Percentiles rank a stretch among this genome's conserved stretches.
Conservation (phyloP, 2,797 vertebrate genomes). For the Neopelma chrysocephalum region DNA sequence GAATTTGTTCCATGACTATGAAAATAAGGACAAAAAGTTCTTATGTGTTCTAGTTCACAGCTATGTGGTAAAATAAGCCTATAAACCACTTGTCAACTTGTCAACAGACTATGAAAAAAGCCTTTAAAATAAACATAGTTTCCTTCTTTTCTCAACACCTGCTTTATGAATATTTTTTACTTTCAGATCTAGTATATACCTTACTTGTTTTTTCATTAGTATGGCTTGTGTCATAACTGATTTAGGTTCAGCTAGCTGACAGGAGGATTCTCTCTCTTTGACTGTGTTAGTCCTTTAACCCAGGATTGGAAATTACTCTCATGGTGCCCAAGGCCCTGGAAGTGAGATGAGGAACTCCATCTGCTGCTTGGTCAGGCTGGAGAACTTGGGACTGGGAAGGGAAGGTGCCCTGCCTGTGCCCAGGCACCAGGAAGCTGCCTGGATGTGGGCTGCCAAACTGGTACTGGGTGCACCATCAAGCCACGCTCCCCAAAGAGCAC, state of each 20-base stretch:
- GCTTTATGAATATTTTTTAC: neutral
- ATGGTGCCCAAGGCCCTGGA: neutral
- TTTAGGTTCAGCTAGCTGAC: neutral
- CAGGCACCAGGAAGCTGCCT: neutral
- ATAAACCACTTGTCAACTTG: slow-evolving; percentile 17
- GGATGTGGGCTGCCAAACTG: neutral
- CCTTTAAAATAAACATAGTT: neutral
- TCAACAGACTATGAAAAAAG: neutral
- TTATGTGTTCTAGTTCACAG: neutral
- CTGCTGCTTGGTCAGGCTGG: neutral
- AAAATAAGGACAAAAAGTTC: slow-evolving; percentile 23
- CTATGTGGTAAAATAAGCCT: neutral
- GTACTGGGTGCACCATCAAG: neutral
- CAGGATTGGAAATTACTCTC: neutral
- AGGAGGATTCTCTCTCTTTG: neutral
- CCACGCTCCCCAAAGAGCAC: neutral
- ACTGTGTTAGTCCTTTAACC: neutral
- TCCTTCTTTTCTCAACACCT: slow-evolving; percentile 10
- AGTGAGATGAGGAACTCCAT: fast-evolving
- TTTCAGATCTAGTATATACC: neutral
- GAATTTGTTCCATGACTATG: neutral
- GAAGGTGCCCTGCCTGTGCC: neutral
- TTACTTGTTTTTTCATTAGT: neutral
- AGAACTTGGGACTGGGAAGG: fast-evolving
- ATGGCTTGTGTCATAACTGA: neutral